Percentiles rank a stretch among this genome's conserved stretches.
Conservation (phyloP, 2,113 vertebrate species). For the Lontra canadensis region DNA sequence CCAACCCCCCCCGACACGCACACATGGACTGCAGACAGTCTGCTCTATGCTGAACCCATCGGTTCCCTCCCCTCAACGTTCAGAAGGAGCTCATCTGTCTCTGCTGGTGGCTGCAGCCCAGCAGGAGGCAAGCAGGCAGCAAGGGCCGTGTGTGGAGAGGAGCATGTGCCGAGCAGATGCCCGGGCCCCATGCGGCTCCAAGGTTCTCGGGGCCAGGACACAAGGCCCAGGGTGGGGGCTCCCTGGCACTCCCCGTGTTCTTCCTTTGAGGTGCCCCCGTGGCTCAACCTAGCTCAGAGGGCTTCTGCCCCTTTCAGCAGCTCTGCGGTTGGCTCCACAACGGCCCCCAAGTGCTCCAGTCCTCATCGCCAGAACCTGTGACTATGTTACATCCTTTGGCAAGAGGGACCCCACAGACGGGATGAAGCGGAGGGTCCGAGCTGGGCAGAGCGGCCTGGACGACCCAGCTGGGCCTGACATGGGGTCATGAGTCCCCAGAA, state of each 20-base stretch:
- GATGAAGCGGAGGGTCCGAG: neutral
- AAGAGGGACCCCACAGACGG: neutral
- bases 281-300: neutral
- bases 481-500: fast-evolving
- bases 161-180: neutral
- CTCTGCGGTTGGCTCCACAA: neutral
- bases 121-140: fast-evolving
- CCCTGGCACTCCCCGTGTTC: fast-evolving
- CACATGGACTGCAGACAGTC: fast-evolving
- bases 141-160: fast-evolving
- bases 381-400: fast-evolving
- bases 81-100: neutral
- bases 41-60: too few relatives aligned
- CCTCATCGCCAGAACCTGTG: neutral
- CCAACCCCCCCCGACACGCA: neutral
- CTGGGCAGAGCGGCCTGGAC: neutral
- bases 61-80: neutral
- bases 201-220: neutral
- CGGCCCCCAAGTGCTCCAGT: too few relatives aligned
- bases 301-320: neutral
- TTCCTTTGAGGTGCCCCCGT: fast-evolving
- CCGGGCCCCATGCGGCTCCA: neutral
- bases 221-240: neutral
- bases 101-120: too few relatives aligned
- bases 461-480: too few relatives aligned